Conservation (phyloP, 1,140 invertebrate species). For the Lineus longissimus region DNA sequence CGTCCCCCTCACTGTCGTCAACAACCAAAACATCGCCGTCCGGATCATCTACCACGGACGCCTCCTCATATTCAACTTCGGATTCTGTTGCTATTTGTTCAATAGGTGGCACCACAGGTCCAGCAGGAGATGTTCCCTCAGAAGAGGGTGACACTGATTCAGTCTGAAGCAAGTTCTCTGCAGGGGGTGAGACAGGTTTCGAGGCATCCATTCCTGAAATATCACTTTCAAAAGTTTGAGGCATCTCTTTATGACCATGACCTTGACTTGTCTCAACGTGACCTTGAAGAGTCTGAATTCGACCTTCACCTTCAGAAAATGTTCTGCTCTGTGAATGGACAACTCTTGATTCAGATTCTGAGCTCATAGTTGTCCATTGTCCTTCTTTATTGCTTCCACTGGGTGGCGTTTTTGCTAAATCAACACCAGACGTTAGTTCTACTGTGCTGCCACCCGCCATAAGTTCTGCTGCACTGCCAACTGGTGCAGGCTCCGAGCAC, state of each 20-base stretch:
- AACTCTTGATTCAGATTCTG: no score
- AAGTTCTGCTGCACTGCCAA: no score
- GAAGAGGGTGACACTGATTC: not conserved
- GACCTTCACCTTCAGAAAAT: no score
- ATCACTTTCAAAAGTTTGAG: not conserved
- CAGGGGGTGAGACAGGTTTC: not conserved
- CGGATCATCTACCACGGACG: slow-evolving; percentile 18
- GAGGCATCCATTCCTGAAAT: not conserved
- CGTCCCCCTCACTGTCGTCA: slow-evolving; percentile 18
- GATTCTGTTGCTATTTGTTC: not conserved
- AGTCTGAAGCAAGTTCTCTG: not conserved
- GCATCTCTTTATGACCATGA: not conserved
- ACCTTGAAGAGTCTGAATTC: no score
- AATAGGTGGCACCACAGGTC: not conserved
- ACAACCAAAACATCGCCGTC: slow-evolving; percentile 28
- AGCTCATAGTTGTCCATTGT: no score
- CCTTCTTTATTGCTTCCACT: no score
- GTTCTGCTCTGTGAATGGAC: no score
- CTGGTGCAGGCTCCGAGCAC: no score
- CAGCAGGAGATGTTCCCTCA: not conserved
- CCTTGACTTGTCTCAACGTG: not conserved
- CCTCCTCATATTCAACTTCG: not conserved
- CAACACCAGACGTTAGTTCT: no score
- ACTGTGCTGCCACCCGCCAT: no score
- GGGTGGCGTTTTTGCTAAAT: no score